Percentiles rank a stretch among this genome's conserved stretches.
Conservation (phyloP, 2,888 invertebrate genomes). For the Synanthedon andrenaeformis region DNA sequence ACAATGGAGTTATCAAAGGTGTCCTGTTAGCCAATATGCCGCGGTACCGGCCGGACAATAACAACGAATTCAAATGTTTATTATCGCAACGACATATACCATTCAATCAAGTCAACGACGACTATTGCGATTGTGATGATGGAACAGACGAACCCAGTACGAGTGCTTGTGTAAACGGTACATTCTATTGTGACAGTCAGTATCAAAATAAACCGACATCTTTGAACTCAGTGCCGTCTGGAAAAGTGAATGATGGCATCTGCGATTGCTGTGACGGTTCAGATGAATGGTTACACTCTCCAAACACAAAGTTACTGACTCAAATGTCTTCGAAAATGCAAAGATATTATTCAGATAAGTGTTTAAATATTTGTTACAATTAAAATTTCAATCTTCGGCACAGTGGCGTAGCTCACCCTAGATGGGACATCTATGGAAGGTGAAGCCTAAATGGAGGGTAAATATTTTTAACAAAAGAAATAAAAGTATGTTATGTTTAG, state of each 20-base stretch:
- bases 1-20: conserved; percentile 52
- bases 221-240: conserved; percentile 72
- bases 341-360: conserved; percentile 40
- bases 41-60: conserved; percentile 43
- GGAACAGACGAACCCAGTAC: conserved; percentile 87
- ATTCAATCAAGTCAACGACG: conserved; percentile 76
- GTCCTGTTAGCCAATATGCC: conserved; percentile 39
- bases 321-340: conserved; percentile 33
- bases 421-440: too few species aligned
- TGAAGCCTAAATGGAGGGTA: too few species aligned
- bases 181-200: conserved; percentile 83
- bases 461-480: too few species aligned
- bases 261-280: conserved; percentile 96
- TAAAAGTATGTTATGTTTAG: too few species aligned
- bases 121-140: conserved; percentile 89
- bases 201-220: conserved; percentile 32
- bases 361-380: conserved; percentile 33
- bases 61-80: conserved; percentile 54
- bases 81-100: conserved; percentile 40
- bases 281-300: conserved; percentile 76
- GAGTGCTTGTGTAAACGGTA: conserved; percentile 86
- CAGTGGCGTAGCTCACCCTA: too few species aligned
- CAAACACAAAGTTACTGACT: conserved; percentile 30
- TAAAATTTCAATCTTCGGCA: neutral
- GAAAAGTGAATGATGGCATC: conserved; percentile 91